These are phyloP conservation scores for Crotophaga sulcirostris DNA, from an alignment of 2,113 vertebrate species.

Conservation along the genomic window DNA sequence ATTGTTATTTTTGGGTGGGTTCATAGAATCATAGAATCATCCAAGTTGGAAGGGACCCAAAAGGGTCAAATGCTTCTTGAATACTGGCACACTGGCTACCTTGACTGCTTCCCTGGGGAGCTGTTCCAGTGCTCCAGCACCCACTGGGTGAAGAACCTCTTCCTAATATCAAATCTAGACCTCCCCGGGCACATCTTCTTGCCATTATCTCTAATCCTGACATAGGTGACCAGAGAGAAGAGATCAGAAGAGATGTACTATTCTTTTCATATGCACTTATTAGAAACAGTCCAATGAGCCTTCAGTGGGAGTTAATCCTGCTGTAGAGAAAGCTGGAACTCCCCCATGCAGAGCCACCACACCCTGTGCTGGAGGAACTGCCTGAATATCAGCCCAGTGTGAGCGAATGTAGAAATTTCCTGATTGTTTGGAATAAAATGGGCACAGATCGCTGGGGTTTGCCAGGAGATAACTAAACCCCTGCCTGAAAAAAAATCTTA, in stretches of 20 bases:
- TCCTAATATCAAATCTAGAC: no score
- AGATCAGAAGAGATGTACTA: no score
- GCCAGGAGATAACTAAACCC: neutral
- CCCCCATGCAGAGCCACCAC: accelerated
- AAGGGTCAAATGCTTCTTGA: no score
- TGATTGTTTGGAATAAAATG: neutral
- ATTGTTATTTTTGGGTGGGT: neutral
- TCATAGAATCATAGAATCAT: neutral
- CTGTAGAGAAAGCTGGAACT: neutral
- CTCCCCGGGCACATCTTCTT: no score
- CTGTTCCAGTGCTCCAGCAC: neutral
- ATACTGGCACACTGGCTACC: no score
- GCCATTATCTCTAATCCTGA: no score
- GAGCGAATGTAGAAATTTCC: neutral
- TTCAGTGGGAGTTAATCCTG: accelerated
- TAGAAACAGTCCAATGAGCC: neutral
- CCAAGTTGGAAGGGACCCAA: no score
- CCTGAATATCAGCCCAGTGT: neutral
- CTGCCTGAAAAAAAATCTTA: neutral
- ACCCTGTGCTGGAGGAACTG: no score
- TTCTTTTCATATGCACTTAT: no score
- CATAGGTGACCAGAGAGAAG: no score
- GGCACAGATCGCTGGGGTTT: neutral
- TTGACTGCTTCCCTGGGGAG: no score
- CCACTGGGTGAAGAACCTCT: no score